A percentile compares a stretch with the other conserved stretches of the same genome.
phyloP scores from a whole-genome alignment of 2,888 invertebrate species.

The Lithosia quadra region DNA sequence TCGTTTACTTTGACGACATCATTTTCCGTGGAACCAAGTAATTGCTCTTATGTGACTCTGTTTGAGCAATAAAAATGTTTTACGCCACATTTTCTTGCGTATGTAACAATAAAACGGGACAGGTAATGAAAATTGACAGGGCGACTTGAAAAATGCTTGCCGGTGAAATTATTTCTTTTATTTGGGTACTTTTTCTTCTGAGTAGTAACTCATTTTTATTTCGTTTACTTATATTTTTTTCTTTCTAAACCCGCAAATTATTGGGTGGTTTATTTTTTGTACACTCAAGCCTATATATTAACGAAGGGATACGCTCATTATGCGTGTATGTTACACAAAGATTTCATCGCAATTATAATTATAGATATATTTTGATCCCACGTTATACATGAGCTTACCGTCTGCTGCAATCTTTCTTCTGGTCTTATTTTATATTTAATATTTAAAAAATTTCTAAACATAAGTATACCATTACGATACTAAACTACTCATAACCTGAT shows the following conservation, averaged over 20 bases:
- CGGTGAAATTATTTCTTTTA: conserved; percentile 24
- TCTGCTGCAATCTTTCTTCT: too few species aligned
- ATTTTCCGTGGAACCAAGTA: conserved; percentile 68
- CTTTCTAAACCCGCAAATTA: background rate
- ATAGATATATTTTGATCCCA: background rate
- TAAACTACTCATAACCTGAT: too few species aligned
- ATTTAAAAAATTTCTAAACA: too few species aligned
- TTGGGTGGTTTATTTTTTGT: background rate
- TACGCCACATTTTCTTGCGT: conserved; percentile 45
- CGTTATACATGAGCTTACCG: background rate
- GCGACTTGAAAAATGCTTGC: conserved; percentile 37
- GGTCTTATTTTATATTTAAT: too few species aligned
- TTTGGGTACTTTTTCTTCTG: conserved; percentile 14
- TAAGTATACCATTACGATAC: too few species aligned
- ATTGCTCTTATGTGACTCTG: conserved; percentile 65
- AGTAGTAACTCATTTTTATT: conserved; percentile 12
- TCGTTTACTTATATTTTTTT: conserved; percentile 11
- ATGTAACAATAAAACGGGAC: conserved; percentile 34
- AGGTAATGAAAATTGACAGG: conserved; percentile 51
- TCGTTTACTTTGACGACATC: conserved; percentile 78
- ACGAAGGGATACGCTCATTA: background rate
- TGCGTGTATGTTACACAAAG: background rate
- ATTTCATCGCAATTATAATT: background rate
- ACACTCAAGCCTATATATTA: background rate
- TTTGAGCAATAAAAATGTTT: conserved; percentile 57